Evolutionary conservation across 2,797 vertebrate species (phyloP), one percentile per base, ranked within the genome.

Genomic region (Gila robusta): DNA sequence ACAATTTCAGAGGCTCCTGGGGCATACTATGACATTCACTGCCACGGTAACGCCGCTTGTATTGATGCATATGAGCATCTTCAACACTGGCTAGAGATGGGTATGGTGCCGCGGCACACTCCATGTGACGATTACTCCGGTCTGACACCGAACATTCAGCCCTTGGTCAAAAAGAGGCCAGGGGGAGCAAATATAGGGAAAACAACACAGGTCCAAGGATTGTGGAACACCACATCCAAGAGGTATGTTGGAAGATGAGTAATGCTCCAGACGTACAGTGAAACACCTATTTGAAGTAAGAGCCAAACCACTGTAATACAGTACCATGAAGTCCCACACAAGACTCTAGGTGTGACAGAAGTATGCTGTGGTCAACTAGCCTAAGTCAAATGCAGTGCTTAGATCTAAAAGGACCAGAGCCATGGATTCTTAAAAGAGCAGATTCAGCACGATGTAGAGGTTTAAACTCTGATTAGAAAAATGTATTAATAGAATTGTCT

Each of bases 81-180:
- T 41, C 41, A 41, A 10, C 41, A 41, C 41, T 41, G 41, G 9
- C 41, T 41, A 10, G 41, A 41, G 41, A 41, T 41, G 8, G 41
- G 41, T 10, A 41, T 41, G 41, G 41, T 41, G 41, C 41, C 41
- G 41, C 1, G 41, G 41, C 41, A 41, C 41, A 10, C 9, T 41
- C 41, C 10, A 10, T 41, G 41, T 41, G 41, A 41, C 2, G 41
- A 41, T 10, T 41, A 41, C 41, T 41, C 41, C 10, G 41, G 41
- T 41, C 41, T 10, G 41, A 41, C 41, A 41, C 41, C 2, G 41
- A 41, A 10, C 41, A 41, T 41, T 41, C 41, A 41, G 9, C 41
- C 41, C 41, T 41, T 41, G 41, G 2, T 94, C 44, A 47, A 47
- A 47, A 47, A 52, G 49, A 52, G 5, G 49, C 49, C 16, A 5